These are phyloP conservation scores for Ecdyonurus torrentis DNA, from an alignment of 2,888 invertebrate genomes.

Conservation along the genomic window DNA sequence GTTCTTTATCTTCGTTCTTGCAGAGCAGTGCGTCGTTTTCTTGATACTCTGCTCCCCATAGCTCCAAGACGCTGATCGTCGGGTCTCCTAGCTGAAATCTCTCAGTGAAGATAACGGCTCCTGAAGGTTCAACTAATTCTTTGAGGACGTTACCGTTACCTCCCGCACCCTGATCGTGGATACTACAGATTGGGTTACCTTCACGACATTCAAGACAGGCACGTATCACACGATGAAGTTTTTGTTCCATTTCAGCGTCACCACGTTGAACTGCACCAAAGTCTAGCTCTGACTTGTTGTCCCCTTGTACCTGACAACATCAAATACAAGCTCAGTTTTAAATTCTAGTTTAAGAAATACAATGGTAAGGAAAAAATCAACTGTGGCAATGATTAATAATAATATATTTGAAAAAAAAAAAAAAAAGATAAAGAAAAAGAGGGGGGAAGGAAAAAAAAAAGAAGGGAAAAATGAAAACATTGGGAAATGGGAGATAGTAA, in stretches of 20 bases:
- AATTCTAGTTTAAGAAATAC: too few species aligned
- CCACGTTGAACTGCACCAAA: slow-evolving; percentile 93
- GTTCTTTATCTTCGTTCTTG: slow-evolving; percentile 39
- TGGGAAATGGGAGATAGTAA: too few species aligned
- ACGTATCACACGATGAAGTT: slow-evolving; percentile 82
- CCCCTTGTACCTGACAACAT: slow-evolving; percentile 74
- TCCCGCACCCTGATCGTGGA: slow-evolving; percentile 99
- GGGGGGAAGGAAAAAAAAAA: too few species aligned
- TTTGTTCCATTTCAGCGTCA: slow-evolving; percentile 98
- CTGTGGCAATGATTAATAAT: too few species aligned
- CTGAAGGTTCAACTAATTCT: slow-evolving; percentile 87
- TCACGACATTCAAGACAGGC: slow-evolving; percentile 73
- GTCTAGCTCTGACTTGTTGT: slow-evolving; percentile 69
- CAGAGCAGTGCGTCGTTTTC: slow-evolving; percentile 87
- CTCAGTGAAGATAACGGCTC: slow-evolving; percentile 75
- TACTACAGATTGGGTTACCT: slow-evolving; percentile 79
- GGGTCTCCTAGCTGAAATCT: slow-evolving; percentile 87
- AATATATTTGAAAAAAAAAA: too few species aligned
- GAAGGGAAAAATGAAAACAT: too few species aligned
- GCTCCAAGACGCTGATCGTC: slow-evolving; percentile 77
- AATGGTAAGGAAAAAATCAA: too few species aligned
- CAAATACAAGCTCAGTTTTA: too few species aligned
- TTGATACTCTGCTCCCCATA: slow-evolving; percentile 98
- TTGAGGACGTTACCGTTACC: slow-evolving; percentile 96
- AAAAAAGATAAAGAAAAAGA: too few species aligned